Percentiles rank a stretch among this genome's conserved stretches.
Conservation (phyloP, 1,140 invertebrate species). For the Nephila pilipes region DNA sequence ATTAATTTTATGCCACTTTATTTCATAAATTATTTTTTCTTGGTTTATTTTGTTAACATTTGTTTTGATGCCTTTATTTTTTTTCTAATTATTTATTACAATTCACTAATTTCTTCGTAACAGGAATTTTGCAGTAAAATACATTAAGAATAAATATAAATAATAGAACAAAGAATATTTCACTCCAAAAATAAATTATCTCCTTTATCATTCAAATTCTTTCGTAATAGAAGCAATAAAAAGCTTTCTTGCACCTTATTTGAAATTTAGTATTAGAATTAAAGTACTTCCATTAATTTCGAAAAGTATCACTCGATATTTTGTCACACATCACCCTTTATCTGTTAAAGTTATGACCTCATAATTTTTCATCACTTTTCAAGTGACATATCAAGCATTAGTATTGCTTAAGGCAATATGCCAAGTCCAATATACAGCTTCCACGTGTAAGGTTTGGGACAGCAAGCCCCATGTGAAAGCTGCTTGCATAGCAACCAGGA, state of each 20-base stretch:
- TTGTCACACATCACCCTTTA: neutral
- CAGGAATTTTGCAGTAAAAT: too few species aligned
- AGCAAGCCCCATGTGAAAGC: conserved; percentile 56
- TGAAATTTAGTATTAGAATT: neutral
- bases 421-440: conserved; percentile 31
- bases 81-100: too few species aligned
- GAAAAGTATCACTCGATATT: neutral
- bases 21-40: too few species aligned
- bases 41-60: too few species aligned
- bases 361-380: conserved; percentile 36
- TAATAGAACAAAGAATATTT: too few species aligned
- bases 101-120: too few species aligned
- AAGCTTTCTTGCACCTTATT: neutral
- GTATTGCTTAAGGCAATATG: conserved; percentile 9
- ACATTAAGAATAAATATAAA: too few species aligned
- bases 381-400: conserved; percentile 31
- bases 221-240: too few species aligned
- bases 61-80: too few species aligned
- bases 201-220: too few species aligned
- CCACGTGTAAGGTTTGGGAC: conserved; percentile 50
- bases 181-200: too few species aligned
- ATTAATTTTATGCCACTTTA: too few species aligned
- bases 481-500: conserved; percentile 72
- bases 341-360: neutral
- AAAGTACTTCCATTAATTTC: conserved; percentile 5